phyloP scores from a whole-genome alignment of 2,888 invertebrate genomes.

The Colletes collaris region DNA sequence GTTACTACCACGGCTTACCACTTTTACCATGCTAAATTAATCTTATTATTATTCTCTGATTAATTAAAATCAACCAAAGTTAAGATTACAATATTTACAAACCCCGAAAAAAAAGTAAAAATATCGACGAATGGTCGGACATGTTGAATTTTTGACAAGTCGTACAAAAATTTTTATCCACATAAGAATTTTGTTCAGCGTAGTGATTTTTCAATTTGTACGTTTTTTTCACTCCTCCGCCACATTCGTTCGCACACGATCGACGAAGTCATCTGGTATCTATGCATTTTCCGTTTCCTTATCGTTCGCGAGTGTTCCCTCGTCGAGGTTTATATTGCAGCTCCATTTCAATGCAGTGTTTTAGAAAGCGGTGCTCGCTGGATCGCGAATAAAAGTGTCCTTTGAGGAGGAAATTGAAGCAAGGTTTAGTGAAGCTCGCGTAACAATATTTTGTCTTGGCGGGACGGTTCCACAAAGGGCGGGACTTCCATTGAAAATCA shows the following conservation, averaged over 20 bases:
- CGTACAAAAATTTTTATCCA: no score
- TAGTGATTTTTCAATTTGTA: no score
- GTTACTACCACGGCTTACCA: no score
- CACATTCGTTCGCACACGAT: background rate
- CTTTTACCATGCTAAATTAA: no score
- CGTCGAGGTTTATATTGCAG: conserved; percentile 38
- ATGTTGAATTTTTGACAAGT: no score
- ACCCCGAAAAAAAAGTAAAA: no score
- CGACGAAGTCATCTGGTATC: background rate
- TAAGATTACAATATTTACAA: no score
- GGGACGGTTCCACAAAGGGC: conserved; percentile 39
- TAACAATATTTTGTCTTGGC: conserved; percentile 56
- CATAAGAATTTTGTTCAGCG: no score
- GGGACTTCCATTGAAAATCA: conserved; percentile 52
- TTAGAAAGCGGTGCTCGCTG: conserved; percentile 28
- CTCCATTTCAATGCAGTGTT: conserved; percentile 47
- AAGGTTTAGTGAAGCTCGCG: conserved; percentile 50
- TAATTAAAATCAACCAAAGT: no score
- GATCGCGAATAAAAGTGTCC: conserved; percentile 48
- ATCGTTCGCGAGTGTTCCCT: conserved; percentile 13
- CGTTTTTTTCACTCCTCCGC: no score
- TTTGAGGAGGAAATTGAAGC: conserved; percentile 49
- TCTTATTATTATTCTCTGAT: no score
- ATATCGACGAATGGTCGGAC: no score
- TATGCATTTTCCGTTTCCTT: conserved; percentile 10